Conservation (phyloP, 2,797 vertebrate species). For the Fistularia tabacaria region DNA sequence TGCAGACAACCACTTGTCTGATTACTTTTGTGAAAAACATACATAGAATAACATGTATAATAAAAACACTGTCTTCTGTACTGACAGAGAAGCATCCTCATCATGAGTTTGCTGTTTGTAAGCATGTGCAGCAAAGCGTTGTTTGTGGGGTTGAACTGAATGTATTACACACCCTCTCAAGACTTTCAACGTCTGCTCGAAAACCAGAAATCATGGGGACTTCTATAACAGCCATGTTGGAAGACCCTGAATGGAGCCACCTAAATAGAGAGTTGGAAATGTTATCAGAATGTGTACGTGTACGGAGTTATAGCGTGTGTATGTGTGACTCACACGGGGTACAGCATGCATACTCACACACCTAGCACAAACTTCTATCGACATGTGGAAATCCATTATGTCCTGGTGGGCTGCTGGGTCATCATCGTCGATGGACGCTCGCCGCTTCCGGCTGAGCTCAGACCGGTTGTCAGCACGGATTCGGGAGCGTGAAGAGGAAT, state of each 20-base stretch:
- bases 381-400: constrained; percentile 84
- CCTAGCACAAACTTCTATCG: constrained; percentile 87
- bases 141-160: constrained; percentile 11
- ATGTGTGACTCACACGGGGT: not conserved
- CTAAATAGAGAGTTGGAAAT: constrained; percentile 51
- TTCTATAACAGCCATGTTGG: constrained; percentile 92
- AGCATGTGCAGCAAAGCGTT: constrained; percentile 12
- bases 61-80: constrained; percentile 11
- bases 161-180: constrained; percentile 80
- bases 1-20: constrained; percentile 10
- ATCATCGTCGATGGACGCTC: constrained; percentile 79
- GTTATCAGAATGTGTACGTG: no score
- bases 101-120: constrained; percentile 11
- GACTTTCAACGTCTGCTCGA: constrained; percentile 82
- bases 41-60: no score
- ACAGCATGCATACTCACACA: constrained; percentile 35
- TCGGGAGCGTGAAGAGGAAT: constrained; percentile 48
- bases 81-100: constrained; percentile 1
- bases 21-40: constrained; percentile 34
- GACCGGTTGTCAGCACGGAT: constrained; percentile 72
- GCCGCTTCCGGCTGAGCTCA: constrained; percentile 68
- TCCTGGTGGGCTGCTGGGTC: constrained; percentile 87
- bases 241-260: constrained; percentile 92
- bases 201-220: constrained; percentile 90
- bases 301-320: not conserved